Conservation (phyloP, 2,113 vertebrate genomes). For the Pachyramphus minor region DNA sequence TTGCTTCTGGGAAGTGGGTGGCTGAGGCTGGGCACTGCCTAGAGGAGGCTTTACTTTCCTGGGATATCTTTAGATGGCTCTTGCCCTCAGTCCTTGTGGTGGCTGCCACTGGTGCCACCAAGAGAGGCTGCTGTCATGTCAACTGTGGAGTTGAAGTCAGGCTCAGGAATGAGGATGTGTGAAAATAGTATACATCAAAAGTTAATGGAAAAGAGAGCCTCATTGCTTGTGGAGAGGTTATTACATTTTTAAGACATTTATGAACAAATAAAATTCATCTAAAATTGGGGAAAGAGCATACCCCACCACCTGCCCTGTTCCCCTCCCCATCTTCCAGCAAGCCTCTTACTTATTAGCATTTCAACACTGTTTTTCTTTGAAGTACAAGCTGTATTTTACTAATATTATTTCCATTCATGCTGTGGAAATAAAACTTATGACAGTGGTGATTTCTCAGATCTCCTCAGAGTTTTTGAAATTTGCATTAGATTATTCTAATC, state of each 20-base stretch:
- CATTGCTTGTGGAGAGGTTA: not conserved
- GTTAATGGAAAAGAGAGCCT: slow-evolving; percentile 33
- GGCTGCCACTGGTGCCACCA: not conserved
- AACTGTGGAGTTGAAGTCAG: not conserved
- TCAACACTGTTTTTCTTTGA: slow-evolving; percentile 46
- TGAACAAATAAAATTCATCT: slow-evolving; percentile 7
- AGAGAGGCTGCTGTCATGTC: not conserved
- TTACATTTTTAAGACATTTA: slow-evolving; percentile 5
- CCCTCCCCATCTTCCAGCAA: not conserved
- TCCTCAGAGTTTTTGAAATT: slow-evolving; percentile 41
- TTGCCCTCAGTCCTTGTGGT: not conserved
- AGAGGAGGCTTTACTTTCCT: not conserved
- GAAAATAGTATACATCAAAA: slow-evolving; percentile 11
- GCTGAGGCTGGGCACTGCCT: not conserved
- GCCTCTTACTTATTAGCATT: slow-evolving; percentile 4
- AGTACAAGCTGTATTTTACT: slow-evolving; percentile 14
- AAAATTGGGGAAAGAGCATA: not conserved
- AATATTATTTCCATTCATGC: slow-evolving; percentile 12
- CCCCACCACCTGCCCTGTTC: not conserved
- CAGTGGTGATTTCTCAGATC: slow-evolving; percentile 45
- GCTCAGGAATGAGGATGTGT: not conserved
- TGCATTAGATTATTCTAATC: slow-evolving; percentile 58
- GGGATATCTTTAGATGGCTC: slow-evolving; percentile 4
- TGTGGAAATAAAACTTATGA: slow-evolving; percentile 28
- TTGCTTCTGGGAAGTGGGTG: not conserved